Base-by-base conservation (phyloP, 2,888 invertebrate species). In the Polydrusus pterygomalis region DNA sequence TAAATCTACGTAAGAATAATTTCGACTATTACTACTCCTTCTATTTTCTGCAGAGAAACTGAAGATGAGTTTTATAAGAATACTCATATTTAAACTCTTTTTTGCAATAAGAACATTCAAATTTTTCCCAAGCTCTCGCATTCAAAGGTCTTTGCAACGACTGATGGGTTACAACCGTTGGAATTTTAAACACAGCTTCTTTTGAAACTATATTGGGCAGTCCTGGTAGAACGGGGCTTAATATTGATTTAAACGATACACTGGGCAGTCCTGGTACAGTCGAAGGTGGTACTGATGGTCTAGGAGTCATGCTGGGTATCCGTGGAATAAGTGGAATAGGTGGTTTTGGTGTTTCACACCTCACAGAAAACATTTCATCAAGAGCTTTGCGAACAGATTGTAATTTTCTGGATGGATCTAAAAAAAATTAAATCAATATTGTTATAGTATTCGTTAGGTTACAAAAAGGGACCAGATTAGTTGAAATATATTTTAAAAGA, bases 21-120 rank as follows among this genome's bases (percentile, higher is more conserved):
- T 3, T 3, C 25, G 25, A 3, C 25, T 25, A 25, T 25, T 25
- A 25, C 5, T 1, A 25, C 25, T 25, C 25, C 25, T 25, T n/a
- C n/a, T 43, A 51, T 15, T 30, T 15, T 8, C 17, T 58, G 34
- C 70, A 70, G 17, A 70, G 60, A 30, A 70, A 70, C 49, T 70
- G 47, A 34, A 60, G 18, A 60, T 70, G 70, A 18, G 70, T 60
- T 18, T 49, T 56, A 15, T 45, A 30, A 10, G 62, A 62, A 70
- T 60, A 70, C 49, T 60, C 47, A 60, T 25, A 60, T 13, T 18
- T 58, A 38, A 70, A 70, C 30, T 8, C 49, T 18, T 60, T 70
- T 9, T 70, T 58, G 18, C 70, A 70, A 1, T 34, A 7, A 49
- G 10, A 30, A 10, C 70, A 70, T 7, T 62, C 47, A 18, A 45